Evolutionary conservation across 2,797 vertebrate genomes (phyloP).

Genomic region (Distichodus sexfasciatus): DNA sequence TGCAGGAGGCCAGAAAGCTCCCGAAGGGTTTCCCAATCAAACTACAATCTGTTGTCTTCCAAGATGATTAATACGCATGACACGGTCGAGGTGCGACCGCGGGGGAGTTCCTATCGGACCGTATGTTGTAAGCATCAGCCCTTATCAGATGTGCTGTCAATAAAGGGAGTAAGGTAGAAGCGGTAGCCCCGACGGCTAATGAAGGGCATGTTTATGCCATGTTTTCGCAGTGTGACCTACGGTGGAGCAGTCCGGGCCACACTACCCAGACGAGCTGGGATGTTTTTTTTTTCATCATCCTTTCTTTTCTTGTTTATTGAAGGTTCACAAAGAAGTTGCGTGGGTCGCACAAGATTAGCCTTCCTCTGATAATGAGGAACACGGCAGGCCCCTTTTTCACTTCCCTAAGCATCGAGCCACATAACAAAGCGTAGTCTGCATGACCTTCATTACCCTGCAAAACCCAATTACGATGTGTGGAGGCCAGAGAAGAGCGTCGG

Average conservation of each 20-base stretch:
- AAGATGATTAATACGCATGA: conserved; percentile 74
- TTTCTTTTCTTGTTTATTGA: conserved; percentile 58
- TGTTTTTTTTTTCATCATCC: conserved; percentile 48
- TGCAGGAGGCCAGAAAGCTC: conserved; percentile 64
- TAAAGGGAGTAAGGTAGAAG: conserved; percentile 39
- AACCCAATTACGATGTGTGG: conserved; percentile 60
- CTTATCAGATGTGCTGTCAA: conserved; percentile 69
- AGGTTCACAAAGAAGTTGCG: conserved; percentile 8
- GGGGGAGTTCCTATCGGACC: conserved; percentile 73
- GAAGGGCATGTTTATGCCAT: conserved; percentile 55
- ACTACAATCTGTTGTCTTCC: conserved; percentile 74
- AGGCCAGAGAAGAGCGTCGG: conserved; percentile 29
- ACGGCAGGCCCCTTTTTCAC: conserved; percentile 35
- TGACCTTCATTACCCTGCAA: conserved; percentile 71
- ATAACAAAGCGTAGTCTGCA: conserved; percentile 52
- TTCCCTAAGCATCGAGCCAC: conserved; percentile 41
- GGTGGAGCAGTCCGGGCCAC: no score
- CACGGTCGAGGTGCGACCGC: conserved; percentile 66
- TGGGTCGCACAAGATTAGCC: conserved; percentile 53
- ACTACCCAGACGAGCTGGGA: conserved; percentile 51
- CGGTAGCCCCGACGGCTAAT: conserved; percentile 47
- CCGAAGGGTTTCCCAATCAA: conserved; percentile 76
- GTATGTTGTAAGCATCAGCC: conserved; percentile 67
- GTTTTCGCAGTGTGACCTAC: conserved; percentile 55
- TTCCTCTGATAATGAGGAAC: conserved; percentile 69